Evolutionary conservation across 30 jellyfish, hydroid and myxozoan genomes (phyloP).

Genomic region (Chironex yamaguchii): DNA sequence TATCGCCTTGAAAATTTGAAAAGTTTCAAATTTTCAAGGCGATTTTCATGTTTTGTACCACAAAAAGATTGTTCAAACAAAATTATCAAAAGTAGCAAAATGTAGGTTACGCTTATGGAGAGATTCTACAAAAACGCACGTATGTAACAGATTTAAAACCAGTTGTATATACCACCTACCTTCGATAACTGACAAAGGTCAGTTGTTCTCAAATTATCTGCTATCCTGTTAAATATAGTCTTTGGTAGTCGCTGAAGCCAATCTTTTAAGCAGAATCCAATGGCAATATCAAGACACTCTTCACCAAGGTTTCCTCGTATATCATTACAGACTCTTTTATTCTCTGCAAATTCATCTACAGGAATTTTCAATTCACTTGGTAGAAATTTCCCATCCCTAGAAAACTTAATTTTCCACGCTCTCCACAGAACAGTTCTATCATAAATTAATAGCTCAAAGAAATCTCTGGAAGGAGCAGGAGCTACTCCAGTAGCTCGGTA

Average conservation of each 20-base stretch:
- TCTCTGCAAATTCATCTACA: constrained; percentile 65
- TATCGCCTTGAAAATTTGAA: too few relatives aligned
- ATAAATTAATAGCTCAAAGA: constrained; percentile 70
- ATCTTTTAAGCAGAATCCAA: constrained; percentile 62
- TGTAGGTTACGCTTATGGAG: too few relatives aligned
- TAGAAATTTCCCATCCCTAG: constrained; percentile 51
- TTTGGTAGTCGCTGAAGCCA: constrained; percentile 85
- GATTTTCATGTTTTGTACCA: too few relatives aligned
- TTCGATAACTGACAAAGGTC: constrained; percentile 63
- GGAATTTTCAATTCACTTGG: constrained; percentile 75
- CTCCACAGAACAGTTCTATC: constrained; percentile 77
- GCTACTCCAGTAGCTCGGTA: constrained; percentile 85
- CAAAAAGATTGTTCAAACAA: too few relatives aligned
- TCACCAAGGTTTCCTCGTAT: constrained; percentile 72
- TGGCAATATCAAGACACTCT: constrained; percentile 72
- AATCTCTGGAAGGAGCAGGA: constrained; percentile 88
- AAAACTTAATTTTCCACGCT: constrained; percentile 73
- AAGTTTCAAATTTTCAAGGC: too few relatives aligned
- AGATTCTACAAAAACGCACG: too few relatives aligned
- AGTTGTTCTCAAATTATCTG: constrained; percentile 17
- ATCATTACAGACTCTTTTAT: constrained; percentile 62
- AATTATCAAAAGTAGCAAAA: too few relatives aligned
- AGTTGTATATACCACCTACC: too few relatives aligned
- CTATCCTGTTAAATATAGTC: constrained; percentile 30
- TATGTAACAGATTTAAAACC: too few relatives aligned